A percentile compares a stretch with the other conserved stretches of the same genome.
These are phyloP conservation scores for Leuciscus idus DNA, from an alignment of 2,113 vertebrate genomes.

Conservation along the genomic window DNA sequence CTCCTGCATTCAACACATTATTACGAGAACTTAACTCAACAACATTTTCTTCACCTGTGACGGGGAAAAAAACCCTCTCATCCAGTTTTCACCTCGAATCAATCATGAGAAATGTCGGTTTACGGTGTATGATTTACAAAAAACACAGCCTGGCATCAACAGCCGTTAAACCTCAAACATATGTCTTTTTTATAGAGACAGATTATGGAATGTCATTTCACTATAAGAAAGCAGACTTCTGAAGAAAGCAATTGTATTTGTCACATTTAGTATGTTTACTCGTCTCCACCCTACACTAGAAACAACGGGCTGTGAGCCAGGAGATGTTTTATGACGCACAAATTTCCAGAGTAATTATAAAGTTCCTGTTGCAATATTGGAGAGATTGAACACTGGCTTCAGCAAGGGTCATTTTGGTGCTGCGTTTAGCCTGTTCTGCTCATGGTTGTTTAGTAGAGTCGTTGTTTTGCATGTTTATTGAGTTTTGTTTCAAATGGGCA, in stretches of 20 bases:
- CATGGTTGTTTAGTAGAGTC: neutral
- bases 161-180: neutral
- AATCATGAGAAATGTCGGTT: neutral
- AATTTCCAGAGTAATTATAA: neutral
- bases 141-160: neutral
- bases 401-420: neutral
- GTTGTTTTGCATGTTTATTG: neutral
- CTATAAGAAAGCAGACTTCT: neutral
- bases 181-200: neutral
- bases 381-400: neutral
- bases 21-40: too few species aligned
- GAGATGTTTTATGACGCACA: neutral
- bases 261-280: neutral
- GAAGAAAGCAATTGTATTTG: neutral
- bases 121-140: neutral
- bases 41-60: neutral
- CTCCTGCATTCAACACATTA: too few species aligned
- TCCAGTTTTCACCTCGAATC: neutral
- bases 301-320: neutral
- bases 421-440: neutral
- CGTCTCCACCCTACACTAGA: slow-evolving; percentile 2
- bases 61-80: neutral
- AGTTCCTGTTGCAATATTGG: neutral
- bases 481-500: neutral
- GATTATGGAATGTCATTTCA: neutral